Percentiles rank a stretch among this genome's conserved stretches.
Conservation (phyloP, 2,113 vertebrate genomes). For the Scopus umbretta region DNA sequence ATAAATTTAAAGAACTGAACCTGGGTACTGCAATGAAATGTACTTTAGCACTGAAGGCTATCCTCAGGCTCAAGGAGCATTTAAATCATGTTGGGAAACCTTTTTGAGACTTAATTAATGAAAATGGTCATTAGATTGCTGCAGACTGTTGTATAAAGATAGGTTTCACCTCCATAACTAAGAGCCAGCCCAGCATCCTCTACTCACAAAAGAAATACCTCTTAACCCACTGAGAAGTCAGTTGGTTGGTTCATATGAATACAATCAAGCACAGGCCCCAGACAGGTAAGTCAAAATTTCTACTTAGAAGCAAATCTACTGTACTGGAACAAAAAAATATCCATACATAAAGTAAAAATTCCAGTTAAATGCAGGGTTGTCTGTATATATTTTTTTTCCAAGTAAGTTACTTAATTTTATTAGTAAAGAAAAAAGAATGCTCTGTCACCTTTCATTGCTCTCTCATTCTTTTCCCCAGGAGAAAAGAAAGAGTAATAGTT, state of each 20-base stretch:
- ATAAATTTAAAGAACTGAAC: neutral
- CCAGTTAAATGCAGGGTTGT: neutral
- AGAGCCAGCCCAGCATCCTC: neutral
- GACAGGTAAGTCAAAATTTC: neutral
- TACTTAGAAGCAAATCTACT: neutral
- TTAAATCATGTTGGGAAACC: neutral
- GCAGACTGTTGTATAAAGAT: neutral
- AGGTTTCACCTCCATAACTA: neutral
- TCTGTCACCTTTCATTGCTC: neutral
- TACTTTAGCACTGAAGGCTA: neutral
- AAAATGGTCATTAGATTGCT: neutral
- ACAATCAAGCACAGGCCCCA: neutral
- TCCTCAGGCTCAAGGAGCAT: neutral
- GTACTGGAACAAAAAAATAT: neutral
- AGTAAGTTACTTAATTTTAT: neutral
- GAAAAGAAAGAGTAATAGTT: neutral
- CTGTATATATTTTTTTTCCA: neutral
- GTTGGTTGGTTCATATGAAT: neutral
- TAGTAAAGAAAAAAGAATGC: neutral
- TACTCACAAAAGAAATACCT: neutral
- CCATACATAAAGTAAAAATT: neutral
- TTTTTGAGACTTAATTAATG: neutral
- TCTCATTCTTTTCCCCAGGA: neutral
- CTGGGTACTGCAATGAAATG: neutral
- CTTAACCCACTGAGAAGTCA: neutral